A percentile compares a stretch with the other conserved stretches of the same genome.
Evolutionary conservation across 2,113 vertebrate species (phyloP).

Genomic region (Oncorhynchus nerka): DNA sequence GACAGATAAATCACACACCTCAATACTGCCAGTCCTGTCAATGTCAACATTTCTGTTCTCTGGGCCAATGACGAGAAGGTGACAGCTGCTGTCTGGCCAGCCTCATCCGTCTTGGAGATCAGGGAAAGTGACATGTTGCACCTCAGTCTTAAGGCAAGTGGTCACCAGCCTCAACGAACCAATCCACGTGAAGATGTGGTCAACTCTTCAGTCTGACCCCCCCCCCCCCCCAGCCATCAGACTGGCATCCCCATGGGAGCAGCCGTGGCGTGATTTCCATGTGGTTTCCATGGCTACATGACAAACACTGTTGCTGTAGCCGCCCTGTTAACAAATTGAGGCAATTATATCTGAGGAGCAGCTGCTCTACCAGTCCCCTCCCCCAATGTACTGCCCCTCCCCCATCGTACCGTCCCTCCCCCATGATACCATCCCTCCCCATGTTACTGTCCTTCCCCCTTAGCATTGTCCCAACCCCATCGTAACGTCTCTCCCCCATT

Average conservation of each 20-base stretch:
- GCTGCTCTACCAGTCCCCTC: constrained; percentile 42
- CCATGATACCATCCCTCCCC: no score
- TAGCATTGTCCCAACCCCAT: not conserved
- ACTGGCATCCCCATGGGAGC: constrained; percentile 12
- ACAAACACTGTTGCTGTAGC: constrained; percentile 56
- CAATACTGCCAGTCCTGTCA: constrained; percentile 42
- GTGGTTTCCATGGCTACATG: constrained; percentile 50
- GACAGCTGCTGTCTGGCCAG: constrained; percentile 47
- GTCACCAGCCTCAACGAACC: constrained; percentile 24
- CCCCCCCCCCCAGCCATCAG: not conserved
- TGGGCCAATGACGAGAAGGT: not conserved
- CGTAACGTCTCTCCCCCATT: no score
- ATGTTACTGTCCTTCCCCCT: no score
- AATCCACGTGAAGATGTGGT: constrained; percentile 28
- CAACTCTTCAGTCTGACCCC: constrained; percentile 30
- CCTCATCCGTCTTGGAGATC: constrained; percentile 54
- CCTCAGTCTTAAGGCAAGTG: constrained; percentile 31
- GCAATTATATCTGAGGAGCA: constrained; percentile 62
- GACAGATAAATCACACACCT: constrained; percentile 51
- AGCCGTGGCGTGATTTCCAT: constrained; percentile 29
- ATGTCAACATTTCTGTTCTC: constrained; percentile 42
- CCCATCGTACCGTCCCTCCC: not conserved
- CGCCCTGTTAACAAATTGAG: constrained; percentile 70
- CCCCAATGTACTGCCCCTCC: constrained; percentile 18
- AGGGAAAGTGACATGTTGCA: constrained; percentile 46